Evolutionary conservation across 92 coral and sea anemone species (phyloP).

Genomic region (Porites lobata): DNA sequence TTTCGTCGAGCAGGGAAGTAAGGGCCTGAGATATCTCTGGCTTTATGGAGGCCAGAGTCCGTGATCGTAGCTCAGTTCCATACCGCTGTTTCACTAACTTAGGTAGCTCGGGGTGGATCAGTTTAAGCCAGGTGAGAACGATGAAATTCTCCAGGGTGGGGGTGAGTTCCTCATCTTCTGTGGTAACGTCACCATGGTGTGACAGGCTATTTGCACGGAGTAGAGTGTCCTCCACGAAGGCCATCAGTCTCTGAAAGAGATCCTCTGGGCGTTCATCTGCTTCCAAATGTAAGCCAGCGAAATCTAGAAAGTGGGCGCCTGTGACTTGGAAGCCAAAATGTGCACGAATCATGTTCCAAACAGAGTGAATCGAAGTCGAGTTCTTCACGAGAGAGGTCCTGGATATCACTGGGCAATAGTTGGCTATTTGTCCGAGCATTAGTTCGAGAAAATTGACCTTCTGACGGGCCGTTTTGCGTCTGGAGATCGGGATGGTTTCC

Average conservation of each 20-base stretch:
- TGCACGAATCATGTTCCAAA: conserved; percentile 36
- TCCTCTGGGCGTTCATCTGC: conserved; percentile 51
- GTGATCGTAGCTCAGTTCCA: too few relatives aligned
- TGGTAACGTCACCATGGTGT: too few relatives aligned
- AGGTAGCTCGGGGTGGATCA: too few relatives aligned
- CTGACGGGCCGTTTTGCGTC: conserved; percentile 20
- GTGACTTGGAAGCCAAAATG: conserved; percentile 72
- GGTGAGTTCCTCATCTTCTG: too few relatives aligned
- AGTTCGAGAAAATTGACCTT: conserved; percentile 20
- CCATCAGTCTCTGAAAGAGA: conserved; percentile 40
- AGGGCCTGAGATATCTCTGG: conserved; percentile 1
- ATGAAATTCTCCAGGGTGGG: too few relatives aligned
- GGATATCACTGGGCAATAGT: conserved; percentile 44
- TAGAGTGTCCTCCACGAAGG: conserved; percentile 44
- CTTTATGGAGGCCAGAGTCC: background rate
- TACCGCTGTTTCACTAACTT: too few relatives aligned
- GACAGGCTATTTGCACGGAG: too few relatives aligned
- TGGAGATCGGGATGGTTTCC: conserved; percentile 20
- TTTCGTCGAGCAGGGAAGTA: background rate
- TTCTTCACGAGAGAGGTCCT: conserved; percentile 39
- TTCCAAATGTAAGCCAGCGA: conserved; percentile 23
- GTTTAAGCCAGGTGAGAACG: too few relatives aligned
- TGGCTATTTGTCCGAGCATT: conserved; percentile 45
- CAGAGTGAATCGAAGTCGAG: conserved; percentile 37
- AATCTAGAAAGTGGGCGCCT: conserved; percentile 57